Evolutionary conservation across 2,113 vertebrate genomes (phyloP), one percentile per base, ranked within the genome.

Genomic region (Hylia prasina): DNA sequence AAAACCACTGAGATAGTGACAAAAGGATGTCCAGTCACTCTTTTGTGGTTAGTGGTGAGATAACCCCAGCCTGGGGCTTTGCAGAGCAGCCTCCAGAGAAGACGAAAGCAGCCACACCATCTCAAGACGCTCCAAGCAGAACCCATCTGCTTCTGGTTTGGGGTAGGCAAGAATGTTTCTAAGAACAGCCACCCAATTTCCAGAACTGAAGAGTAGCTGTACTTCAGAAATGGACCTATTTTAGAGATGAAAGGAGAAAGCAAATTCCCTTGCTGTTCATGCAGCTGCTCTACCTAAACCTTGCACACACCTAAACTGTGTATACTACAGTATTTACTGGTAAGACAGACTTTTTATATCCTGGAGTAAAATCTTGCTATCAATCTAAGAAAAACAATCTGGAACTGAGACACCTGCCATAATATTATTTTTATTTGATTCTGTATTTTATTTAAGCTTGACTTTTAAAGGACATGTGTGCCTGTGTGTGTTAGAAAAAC

Each of bases 361-460:
- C 70, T 63, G 30, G 19, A 90, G 30, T 83, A 80, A 83, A 95
- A 88, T 23, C 71, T 80, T 94, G 50, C 31, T 87, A 80, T 73
- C 71, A 66, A 40, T 61, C 78, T 93, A 94, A 83, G 64, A 90
- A 96, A 96, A 94, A 93, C 68, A 78, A 89, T 89, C 84, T 87
- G 82, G 44, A 81, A 60, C 57, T 20, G 30, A 90, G 94, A 70
- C 92, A 92, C 75, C 93, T 96, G 93, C 71, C 68, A 78, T 31
- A 94, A 94, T 81, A 94, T 77, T 83, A 64, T 94, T 95, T 95
- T 94, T 64, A 75, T 89, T 61, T 77, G 50, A 86, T 89, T 44
- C 76, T 75, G 7, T 83, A 88, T 93, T 96, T 95, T 78, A 80
- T 87, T 86, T 86, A 58, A 81, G 76, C 28, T 88, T 83, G 85